Evolutionary conservation across 2,113 vertebrate genomes (phyloP), one percentile per base, ranked within the genome.

Genomic region (Tonatia bakeri): DNA sequence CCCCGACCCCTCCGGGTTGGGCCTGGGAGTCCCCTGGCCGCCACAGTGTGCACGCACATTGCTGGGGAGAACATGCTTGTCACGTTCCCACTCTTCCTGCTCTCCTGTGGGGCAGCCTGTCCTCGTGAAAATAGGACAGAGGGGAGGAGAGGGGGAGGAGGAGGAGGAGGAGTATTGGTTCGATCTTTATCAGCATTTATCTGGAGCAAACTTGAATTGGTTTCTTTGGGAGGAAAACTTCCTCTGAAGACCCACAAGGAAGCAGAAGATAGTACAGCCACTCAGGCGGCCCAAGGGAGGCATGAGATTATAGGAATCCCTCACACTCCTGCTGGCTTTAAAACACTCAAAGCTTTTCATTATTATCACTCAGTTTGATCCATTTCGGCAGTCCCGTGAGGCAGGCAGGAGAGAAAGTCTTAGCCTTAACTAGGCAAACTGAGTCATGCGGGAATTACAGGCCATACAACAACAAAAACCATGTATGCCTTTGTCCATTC

Each of bases 141-240:
- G 45, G 45, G 45, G 12, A 47, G 45, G 26, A 14, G 54, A 79
- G 70, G 67, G 33, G 13, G 50, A 83, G 80, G 56, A 81, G 70
- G 59, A 43, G 13, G 50, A 83, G 80, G 33, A 85, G 75, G 36
- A 65, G 7, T 43, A 40, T n/a, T 1, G 1, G 79, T 61, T 43
- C 1, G 50, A 94, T 84, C 52, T 40, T 56, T 83, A 94, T 72
- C 77, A 52, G 79, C 84, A 24, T 93, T 94, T 88, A 94, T 83
- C 26, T 81, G 76, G 64, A 90, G 52, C 90, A 97, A 96, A 70
- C 56, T 87, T 81, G 94, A 93, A 92, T 87, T 84, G 88, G 87
- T 87, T 96, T 97, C 82, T 96, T 67, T 56, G 28, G n/a, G 56
- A 95, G 40, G 86, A 59, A 93, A 94, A 84, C 14, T 89, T 92